phyloP scores from a whole-genome alignment of 2,888 invertebrate genomes.

The Microplitis deprimator region DNA sequence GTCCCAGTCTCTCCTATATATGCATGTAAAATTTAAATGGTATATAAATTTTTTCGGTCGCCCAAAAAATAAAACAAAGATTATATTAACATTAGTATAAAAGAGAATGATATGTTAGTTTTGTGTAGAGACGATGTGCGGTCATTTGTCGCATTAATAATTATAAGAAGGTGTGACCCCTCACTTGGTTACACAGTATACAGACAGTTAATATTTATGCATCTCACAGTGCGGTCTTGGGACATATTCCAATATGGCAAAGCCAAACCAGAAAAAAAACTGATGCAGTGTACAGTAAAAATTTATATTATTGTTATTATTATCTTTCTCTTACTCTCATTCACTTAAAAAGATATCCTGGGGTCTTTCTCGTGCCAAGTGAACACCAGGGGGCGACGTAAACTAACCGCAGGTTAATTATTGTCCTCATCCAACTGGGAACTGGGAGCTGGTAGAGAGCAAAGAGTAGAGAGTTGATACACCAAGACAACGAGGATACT shows the following conservation, averaged over 20 bases:
- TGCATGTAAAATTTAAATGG: no score
- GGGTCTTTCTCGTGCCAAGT: conserved; percentile 48
- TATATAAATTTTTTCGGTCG: no score
- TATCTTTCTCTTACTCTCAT: not conserved
- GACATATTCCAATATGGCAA: not conserved
- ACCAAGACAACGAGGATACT: conserved; percentile 15
- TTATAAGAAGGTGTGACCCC: conserved; percentile 69
- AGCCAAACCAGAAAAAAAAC: conserved; percentile 44
- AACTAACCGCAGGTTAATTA: conserved; percentile 71
- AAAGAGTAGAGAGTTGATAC: not conserved
- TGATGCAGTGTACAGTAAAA: no score
- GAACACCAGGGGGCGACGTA: conserved; percentile 66
- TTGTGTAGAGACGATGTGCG: conserved; percentile 58
- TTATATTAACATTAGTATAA: conserved; percentile 13
- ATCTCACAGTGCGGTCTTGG: conserved; percentile 57
- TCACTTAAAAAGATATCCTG: conserved; percentile 24
- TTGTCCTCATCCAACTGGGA: conserved; percentile 57
- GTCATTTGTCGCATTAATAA: conserved; percentile 71
- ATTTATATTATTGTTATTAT: conserved; percentile 5
- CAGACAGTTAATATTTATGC: conserved; percentile 63
- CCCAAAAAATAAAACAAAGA: not conserved
- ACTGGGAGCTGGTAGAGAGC: conserved; percentile 16
- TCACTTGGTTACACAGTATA: conserved; percentile 62
- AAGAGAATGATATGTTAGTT: conserved; percentile 25
- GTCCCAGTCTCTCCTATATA: no score